Evolutionary conservation across 2,797 vertebrate species (phyloP).

Genomic region (Chrosomus eos): DNA sequence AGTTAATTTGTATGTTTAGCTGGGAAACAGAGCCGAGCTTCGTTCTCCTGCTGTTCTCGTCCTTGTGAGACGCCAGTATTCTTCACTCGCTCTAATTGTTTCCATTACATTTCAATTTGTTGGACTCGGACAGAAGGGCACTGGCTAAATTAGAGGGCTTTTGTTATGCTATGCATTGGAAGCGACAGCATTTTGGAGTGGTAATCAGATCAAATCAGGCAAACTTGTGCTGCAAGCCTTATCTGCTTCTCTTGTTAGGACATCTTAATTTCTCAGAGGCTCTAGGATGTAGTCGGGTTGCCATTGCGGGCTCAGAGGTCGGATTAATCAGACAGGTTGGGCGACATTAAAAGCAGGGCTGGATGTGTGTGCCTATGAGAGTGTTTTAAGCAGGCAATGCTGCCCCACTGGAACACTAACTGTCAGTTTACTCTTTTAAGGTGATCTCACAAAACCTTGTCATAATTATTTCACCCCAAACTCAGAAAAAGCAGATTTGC

Average conservation of each 20-base stretch:
- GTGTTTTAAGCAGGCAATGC: neutral
- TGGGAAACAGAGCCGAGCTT: slow-evolving; percentile 30
- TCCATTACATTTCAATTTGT: slow-evolving; percentile 79
- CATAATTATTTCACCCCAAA: neutral
- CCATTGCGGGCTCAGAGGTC: slow-evolving; percentile 71
- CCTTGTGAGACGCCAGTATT: slow-evolving; percentile 60
- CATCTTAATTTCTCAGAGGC: slow-evolving; percentile 77
- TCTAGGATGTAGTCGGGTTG: slow-evolving; percentile 68
- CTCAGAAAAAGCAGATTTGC: neutral
- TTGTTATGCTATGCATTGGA: slow-evolving; percentile 78
- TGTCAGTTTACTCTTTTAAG: neutral
- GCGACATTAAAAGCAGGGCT: slow-evolving; percentile 44
- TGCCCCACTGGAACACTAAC: neutral
- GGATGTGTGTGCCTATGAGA: neutral
- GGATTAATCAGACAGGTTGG: slow-evolving; percentile 74
- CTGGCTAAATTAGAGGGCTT: slow-evolving; percentile 77
- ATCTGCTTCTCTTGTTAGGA: slow-evolving; percentile 78
- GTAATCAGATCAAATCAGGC: slow-evolving; percentile 79
- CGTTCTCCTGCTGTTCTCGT: slow-evolving; percentile 55
- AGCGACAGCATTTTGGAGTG: slow-evolving; percentile 76
- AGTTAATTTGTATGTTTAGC: slow-evolving; percentile 36
- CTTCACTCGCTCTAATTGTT: slow-evolving; percentile 75
- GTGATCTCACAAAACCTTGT: neutral
- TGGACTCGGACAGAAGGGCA: slow-evolving; percentile 76
- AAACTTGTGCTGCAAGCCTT: slow-evolving; percentile 72